phyloP scores from a whole-genome alignment of 2,113 vertebrate genomes.

The Lonchura striata region DNA sequence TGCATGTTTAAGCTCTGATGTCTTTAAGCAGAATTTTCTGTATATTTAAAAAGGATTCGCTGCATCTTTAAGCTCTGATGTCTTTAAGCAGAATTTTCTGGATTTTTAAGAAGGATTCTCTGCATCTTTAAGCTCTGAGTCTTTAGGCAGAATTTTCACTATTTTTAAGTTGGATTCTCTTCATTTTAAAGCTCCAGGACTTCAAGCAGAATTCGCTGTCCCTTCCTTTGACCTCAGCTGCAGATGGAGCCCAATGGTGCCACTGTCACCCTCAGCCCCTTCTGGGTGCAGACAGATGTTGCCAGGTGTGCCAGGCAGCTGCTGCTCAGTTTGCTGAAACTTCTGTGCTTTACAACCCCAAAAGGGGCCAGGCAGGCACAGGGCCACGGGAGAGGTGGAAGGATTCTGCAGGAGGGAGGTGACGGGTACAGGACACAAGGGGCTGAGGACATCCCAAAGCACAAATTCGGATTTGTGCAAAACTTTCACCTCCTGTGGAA shows the following conservation, averaged over 20 bases:
- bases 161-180: not conserved
- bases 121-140: not conserved
- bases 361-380: not conserved
- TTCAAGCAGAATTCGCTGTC: not conserved
- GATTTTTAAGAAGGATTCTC: not conserved
- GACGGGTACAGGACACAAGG: not conserved
- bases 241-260: not conserved
- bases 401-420: not conserved
- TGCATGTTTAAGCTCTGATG: not conserved
- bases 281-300: rapidly evolving
- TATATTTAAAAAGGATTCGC: not conserved
- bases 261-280: not conserved
- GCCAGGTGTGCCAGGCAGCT: rapidly evolving
- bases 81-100: not conserved
- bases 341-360: not conserved
- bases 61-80: not conserved
- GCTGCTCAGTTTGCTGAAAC: rapidly evolving
- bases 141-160: not conserved
- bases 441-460: rapidly evolving
- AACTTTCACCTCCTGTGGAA: rapidly evolving
- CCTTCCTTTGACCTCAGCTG: not conserved
- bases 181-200: not conserved
- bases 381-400: too few relatives aligned
- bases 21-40: too few relatives aligned
- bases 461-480: rapidly evolving